These are phyloP conservation scores for Dendrophyllia cribrosa DNA, from an alignment of 64 coral and sea anemone genomes.

Conservation along the genomic window DNA sequence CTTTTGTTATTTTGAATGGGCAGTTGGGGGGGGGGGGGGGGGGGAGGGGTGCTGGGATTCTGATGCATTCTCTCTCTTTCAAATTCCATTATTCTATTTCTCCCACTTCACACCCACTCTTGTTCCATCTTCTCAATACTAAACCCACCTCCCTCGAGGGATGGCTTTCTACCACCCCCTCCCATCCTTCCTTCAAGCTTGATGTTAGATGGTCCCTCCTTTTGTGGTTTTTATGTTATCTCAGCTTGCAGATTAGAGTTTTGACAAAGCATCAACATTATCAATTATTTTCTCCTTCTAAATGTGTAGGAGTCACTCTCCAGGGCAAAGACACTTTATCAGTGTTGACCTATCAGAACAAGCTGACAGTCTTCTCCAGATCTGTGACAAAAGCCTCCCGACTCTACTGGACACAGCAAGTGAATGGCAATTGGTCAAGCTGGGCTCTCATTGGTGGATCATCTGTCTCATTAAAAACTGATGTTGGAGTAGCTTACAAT, in stretches of 20 bases:
- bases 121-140: no score
- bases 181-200: neutral
- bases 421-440: conserved; percentile 75
- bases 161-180: neutral
- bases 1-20: no score
- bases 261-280: no score
- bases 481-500: conserved; percentile 87
- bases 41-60: no score
- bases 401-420: conserved; percentile 84
- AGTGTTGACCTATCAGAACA: conserved; percentile 78
- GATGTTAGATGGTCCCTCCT: neutral
- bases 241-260: no score
- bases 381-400: conserved; percentile 78
- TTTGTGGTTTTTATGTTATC: no score
- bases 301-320: conserved; percentile 56
- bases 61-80: no score
- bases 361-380: conserved; percentile 73
- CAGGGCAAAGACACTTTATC: conserved; percentile 76
- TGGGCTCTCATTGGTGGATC: conserved; percentile 94
- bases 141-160: neutral
- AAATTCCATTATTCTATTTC: no score
- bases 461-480: conserved; percentile 80
- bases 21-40: no score
- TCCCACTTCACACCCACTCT: no score
- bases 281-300: no score